Percentiles rank a stretch among this genome's conserved stretches.
Conservation (phyloP, 2,888 invertebrate genomes). For the Ctenicera cuprea region DNA sequence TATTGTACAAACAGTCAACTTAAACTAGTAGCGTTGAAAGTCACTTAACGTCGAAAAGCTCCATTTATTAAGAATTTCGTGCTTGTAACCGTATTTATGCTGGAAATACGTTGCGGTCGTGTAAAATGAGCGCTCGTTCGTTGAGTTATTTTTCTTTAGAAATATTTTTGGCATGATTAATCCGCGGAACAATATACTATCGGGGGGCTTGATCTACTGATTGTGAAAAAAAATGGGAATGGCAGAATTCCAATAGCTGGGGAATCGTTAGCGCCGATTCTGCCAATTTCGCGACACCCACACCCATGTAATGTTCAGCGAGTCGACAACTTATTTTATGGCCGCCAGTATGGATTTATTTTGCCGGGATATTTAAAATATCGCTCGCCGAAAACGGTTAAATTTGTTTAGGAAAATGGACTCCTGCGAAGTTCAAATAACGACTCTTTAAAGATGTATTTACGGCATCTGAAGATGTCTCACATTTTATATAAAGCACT, state of each 20-base stretch:
- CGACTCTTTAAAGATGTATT: slow-evolving; percentile 3
- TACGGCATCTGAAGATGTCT: slow-evolving; percentile 12
- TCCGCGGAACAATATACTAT: slow-evolving; percentile 15
- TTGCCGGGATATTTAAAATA: slow-evolving; percentile 15
- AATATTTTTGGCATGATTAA: slow-evolving; percentile 25
- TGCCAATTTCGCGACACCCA: slow-evolving; percentile 34
- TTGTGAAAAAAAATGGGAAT: slow-evolving; percentile 34
- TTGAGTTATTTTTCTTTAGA: neutral
- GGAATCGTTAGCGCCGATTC: slow-evolving; percentile 33
- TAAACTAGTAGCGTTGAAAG: slow-evolving; percentile 1
- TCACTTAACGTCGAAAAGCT: slow-evolving; percentile 1
- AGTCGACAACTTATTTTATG: slow-evolving; percentile 30
- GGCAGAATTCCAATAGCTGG: slow-evolving; percentile 34
- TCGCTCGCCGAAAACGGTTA: neutral
- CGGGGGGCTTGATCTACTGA: slow-evolving; percentile 29
- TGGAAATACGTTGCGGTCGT: neutral
- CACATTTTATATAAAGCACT: slow-evolving; percentile 18
- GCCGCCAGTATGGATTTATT: slow-evolving; percentile 21
- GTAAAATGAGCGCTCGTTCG: neutral
- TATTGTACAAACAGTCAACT: slow-evolving; percentile 1
- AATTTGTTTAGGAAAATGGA: slow-evolving; percentile 27
- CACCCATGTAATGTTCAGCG: slow-evolving; percentile 24
- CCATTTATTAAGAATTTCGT: neutral
- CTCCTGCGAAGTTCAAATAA: slow-evolving; percentile 12
- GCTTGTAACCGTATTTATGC: neutral